Percentiles rank a stretch among this genome's conserved stretches.
These are phyloP conservation scores for Leucophenga varia DNA, from an alignment of 1,140 invertebrate genomes.

Conservation along the genomic window DNA sequence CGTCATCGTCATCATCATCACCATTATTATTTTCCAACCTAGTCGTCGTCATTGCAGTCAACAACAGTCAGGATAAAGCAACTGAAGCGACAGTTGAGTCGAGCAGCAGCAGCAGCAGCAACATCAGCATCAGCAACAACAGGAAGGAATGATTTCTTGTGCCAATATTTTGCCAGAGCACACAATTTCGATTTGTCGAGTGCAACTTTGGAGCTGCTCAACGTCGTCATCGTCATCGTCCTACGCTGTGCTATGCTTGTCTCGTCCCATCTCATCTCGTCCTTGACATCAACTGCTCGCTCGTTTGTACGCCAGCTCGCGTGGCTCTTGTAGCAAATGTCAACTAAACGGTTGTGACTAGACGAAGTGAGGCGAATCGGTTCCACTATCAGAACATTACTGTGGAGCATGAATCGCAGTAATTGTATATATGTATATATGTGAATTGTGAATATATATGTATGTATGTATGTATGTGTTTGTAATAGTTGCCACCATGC, in stretches of 20 bases:
- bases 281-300: constrained; percentile 43
- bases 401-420: too few species aligned
- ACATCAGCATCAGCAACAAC: constrained; percentile 40
- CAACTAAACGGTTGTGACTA: constrained; percentile 16
- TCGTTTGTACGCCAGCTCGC: constrained; percentile 15
- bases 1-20: background rate
- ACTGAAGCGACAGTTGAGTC: constrained; percentile 7
- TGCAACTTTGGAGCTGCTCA: constrained; percentile 54
- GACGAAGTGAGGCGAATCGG: too few species aligned
- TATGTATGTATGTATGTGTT: background rate
- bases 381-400: too few species aligned
- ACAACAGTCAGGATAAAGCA: constrained; percentile 13
- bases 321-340: constrained; percentile 32
- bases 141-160: constrained; percentile 57
- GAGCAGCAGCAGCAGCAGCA: background rate
- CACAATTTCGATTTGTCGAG: constrained; percentile 57
- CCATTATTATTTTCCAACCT: constrained; percentile 51
- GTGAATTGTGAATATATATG: too few species aligned
- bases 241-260: background rate
- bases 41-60: constrained; percentile 25
- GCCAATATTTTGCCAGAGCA: constrained; percentile 56
- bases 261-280: constrained; percentile 22
- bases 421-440: too few species aligned
- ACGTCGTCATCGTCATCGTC: constrained; percentile 22
- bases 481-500: background rate